Conservation (phyloP, 2,113 vertebrate genomes). For the Spermophilus dauricus region DNA sequence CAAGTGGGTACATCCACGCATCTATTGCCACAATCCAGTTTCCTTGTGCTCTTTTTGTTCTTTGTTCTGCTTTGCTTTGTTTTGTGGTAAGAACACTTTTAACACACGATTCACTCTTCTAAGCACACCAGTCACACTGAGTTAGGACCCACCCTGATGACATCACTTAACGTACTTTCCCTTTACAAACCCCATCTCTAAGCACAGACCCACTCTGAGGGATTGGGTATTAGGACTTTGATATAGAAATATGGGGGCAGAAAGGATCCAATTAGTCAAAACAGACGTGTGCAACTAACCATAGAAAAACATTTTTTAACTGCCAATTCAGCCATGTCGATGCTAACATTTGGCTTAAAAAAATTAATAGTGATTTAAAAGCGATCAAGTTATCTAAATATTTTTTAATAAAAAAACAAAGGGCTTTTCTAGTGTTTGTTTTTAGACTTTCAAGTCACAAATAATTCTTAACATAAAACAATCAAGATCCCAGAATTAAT, state of each 20-base stretch:
- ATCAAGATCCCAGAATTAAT: not conserved
- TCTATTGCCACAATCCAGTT: not conserved
- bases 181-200: not conserved
- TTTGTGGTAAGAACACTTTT: not conserved
- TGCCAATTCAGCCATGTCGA: not conserved
- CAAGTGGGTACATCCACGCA: not conserved
- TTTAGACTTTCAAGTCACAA: not conserved
- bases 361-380: conserved; percentile 9
- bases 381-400: not conserved
- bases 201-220: not conserved
- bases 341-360: conserved; percentile 10
- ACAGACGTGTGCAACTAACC: not conserved
- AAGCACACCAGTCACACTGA: not conserved
- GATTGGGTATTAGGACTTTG: not conserved
- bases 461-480: not conserved
- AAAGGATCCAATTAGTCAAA: not conserved
- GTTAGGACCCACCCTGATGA: not conserved
- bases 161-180: not conserved
- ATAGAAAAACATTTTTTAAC: not conserved
- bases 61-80: not conserved
- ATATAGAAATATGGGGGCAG: not conserved
- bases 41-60: not conserved
- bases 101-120: not conserved
- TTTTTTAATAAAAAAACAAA: not conserved
- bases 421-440: not conserved